These are phyloP conservation scores for Valencia hispanica DNA, from an alignment of 2,797 vertebrate species.

Conservation along the genomic window DNA sequence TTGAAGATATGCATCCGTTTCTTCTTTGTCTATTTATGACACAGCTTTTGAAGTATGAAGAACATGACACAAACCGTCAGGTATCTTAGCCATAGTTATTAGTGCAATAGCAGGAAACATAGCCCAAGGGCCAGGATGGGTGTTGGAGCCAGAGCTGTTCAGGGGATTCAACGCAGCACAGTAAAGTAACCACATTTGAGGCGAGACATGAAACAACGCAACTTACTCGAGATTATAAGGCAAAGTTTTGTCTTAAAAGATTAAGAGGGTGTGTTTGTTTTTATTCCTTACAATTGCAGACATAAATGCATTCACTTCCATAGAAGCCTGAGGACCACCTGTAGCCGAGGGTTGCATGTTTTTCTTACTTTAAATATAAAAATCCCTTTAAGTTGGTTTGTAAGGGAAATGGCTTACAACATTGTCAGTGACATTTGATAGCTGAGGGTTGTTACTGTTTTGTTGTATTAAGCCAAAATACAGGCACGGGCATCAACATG, in stretches of 20 bases:
- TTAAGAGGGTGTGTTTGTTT: slow-evolving; percentile 4
- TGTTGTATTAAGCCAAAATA: slow-evolving; percentile 34
- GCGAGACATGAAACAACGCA: slow-evolving; percentile 41
- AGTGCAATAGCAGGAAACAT: slow-evolving; percentile 56
- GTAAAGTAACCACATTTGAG: slow-evolving; percentile 57
- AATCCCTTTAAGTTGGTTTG: neutral
- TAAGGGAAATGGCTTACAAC: slow-evolving; percentile 1
- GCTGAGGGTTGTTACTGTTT: slow-evolving; percentile 33
- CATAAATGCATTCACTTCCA: slow-evolving; percentile 11
- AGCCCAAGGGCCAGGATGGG: slow-evolving; percentile 68
- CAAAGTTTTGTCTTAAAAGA: slow-evolving; percentile 28
- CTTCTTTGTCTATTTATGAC: neutral
- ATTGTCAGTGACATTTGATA: slow-evolving; percentile 42
- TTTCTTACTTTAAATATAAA: neutral
- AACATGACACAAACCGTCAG: slow-evolving; percentile 52
- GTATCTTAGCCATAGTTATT: slow-evolving; percentile 49
- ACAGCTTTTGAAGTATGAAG: neutral
- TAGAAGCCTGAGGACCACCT: neutral
- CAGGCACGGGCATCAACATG: slow-evolving; percentile 24
- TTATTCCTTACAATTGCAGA: slow-evolving; percentile 1
- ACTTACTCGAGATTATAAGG: slow-evolving; percentile 32
- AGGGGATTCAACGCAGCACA: slow-evolving; percentile 62
- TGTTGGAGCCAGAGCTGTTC: slow-evolving; percentile 46
- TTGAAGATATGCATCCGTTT: neutral
- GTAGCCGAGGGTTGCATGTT: neutral